These are phyloP conservation scores for Pristionchus pacificus DNA, from an alignment of 1,140 invertebrate species.

Conservation along the genomic window DNA sequence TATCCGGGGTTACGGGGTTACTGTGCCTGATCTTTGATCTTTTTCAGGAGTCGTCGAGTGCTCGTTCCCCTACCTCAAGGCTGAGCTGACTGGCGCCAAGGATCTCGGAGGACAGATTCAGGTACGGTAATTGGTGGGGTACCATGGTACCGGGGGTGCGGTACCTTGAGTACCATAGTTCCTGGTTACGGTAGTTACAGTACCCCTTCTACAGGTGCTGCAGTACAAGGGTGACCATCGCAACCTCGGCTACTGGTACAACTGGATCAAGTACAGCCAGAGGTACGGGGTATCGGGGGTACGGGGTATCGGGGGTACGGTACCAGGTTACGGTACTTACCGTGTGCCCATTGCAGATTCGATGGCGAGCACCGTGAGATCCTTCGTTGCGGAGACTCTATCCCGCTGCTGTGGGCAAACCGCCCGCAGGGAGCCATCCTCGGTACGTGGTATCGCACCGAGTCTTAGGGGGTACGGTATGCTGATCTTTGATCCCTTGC, in stretches of 20 bases:
- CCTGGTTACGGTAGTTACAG: no score
- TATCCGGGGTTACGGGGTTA: no score
- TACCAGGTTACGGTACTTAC: not conserved
- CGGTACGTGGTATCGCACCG: slow-evolving; percentile 5
- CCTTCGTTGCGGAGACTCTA: slow-evolving; percentile 43
- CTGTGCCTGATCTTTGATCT: not conserved
- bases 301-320: not conserved
- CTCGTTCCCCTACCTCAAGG: slow-evolving; percentile 43
- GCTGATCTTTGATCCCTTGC: not conserved
- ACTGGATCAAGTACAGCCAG: slow-evolving; percentile 52
- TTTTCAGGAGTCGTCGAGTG: slow-evolving; percentile 40
- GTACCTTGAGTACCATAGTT: no score
- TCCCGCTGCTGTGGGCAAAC: slow-evolving; percentile 42
- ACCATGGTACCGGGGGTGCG: not conserved
- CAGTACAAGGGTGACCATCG: slow-evolving; percentile 50
- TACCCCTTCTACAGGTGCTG: slow-evolving; percentile 37
- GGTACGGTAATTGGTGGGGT: slow-evolving; percentile 2
- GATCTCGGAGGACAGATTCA: slow-evolving; percentile 44
- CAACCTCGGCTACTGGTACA: slow-evolving; percentile 46
- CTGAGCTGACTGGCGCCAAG: slow-evolving; percentile 35
- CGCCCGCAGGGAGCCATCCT: slow-evolving; percentile 35
- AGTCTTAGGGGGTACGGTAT: no score
- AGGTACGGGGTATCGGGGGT: not conserved
- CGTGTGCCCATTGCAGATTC: slow-evolving; percentile 33
- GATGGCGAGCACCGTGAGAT: slow-evolving; percentile 34